Evolutionary conservation across 1,140 invertebrate genomes (phyloP).

Genomic region (Drosophila gunungcola): DNA sequence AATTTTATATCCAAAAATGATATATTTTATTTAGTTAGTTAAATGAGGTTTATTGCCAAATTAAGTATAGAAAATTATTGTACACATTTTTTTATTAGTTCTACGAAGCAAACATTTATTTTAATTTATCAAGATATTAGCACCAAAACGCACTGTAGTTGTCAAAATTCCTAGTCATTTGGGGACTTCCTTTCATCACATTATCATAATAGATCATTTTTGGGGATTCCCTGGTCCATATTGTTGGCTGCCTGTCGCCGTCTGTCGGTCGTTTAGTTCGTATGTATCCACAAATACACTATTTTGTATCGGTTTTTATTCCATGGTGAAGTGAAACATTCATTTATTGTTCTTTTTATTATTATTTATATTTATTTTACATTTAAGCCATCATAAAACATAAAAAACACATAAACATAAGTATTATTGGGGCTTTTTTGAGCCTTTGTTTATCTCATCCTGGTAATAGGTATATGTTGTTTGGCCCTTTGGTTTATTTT

Average conservation of each 20-base stretch:
- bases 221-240: slow-evolving; percentile 51
- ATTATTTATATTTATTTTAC: slow-evolving; percentile 6
- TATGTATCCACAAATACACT: slow-evolving; percentile 48
- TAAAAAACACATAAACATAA: slow-evolving; percentile 11
- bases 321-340: slow-evolving; percentile 28
- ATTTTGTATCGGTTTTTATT: background rate
- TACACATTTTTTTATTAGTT: too few relatives aligned
- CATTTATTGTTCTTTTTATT: background rate
- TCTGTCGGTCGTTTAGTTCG: slow-evolving; percentile 67
- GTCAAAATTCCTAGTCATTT: background rate
- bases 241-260: slow-evolving; percentile 69
- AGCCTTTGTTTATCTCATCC: slow-evolving; percentile 19
- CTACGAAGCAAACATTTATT: too few relatives aligned
- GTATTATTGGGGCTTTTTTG: background rate
- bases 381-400: slow-evolving; percentile 21
- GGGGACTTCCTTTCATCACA: background rate
- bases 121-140: too few relatives aligned
- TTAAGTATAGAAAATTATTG: too few relatives aligned
- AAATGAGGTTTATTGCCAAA: too few relatives aligned
- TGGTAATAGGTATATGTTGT: slow-evolving; percentile 45
- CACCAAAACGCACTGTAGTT: background rate
- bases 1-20: too few relatives aligned
- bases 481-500: slow-evolving; percentile 45
- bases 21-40: too few relatives aligned
- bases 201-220: background rate